Percentiles rank a stretch among this genome's conserved stretches.
Conservation (phyloP, 2,888 invertebrate species). For the Bombyx huttoni region DNA sequence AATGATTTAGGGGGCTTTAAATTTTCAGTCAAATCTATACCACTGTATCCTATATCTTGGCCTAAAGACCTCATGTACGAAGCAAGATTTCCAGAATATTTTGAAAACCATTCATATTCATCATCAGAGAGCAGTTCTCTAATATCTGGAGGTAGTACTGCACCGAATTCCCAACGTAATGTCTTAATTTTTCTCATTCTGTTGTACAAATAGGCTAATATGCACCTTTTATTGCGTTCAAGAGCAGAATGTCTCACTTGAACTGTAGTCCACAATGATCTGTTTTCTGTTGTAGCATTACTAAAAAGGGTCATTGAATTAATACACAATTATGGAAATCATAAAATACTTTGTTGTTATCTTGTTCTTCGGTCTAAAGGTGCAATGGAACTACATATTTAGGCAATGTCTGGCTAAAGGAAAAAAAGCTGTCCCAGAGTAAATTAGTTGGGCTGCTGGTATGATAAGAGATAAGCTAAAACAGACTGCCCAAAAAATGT, state of each 20-base stretch:
- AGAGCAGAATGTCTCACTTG: conserved; percentile 88
- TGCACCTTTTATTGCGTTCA: conserved; percentile 90
- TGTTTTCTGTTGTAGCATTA: conserved; percentile 70
- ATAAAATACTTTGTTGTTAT: background rate
- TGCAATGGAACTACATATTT: too few relatives aligned
- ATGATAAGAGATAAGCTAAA: too few relatives aligned
- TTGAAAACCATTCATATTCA: conserved; percentile 90
- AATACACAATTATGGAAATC: background rate
- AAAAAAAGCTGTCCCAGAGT: too few relatives aligned
- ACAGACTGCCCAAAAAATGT: too few relatives aligned
- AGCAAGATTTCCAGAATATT: conserved; percentile 88
- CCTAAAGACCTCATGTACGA: conserved; percentile 93
- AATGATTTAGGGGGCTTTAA: conserved; percentile 92
- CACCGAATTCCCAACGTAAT: conserved; percentile 97
- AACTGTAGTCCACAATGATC: conserved; percentile 79
- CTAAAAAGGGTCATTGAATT: conserved; percentile 23
- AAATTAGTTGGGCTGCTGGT: too few relatives aligned
- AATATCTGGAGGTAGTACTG: conserved; percentile 89
- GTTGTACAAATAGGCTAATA: conserved; percentile 87
- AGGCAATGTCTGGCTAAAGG: too few relatives aligned
- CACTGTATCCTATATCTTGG: conserved; percentile 77
- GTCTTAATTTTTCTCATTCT: conserved; percentile 85
- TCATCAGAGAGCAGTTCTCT: conserved; percentile 83
- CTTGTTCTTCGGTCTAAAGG: too few relatives aligned
- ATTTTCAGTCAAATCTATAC: conserved; percentile 89